A percentile compares a stretch with the other conserved stretches of the same genome.
phyloP scores from a whole-genome alignment of 2,888 invertebrate species.

The Therioaphis trifolii region DNA sequence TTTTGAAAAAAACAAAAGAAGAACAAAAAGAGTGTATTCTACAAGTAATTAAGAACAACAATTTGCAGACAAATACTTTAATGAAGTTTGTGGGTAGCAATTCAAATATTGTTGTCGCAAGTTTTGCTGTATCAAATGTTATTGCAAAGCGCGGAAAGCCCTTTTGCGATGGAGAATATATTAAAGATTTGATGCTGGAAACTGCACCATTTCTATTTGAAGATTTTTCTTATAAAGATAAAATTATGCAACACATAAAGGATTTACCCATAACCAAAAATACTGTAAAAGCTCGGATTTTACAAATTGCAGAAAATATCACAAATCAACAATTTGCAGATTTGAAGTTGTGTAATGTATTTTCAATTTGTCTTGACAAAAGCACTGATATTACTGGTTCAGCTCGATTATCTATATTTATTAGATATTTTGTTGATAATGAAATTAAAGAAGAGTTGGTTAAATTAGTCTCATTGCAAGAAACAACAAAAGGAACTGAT shows the following conservation, averaged over 20 bases:
- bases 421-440: background rate
- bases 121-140: slow-evolving; percentile 17
- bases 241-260: slow-evolving; percentile 23
- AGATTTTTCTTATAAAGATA: background rate
- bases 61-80: slow-evolving; percentile 15
- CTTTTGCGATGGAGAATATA: slow-evolving; percentile 1
- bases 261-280: slow-evolving; percentile 25
- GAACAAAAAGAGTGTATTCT: slow-evolving; percentile 22
- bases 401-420: background rate
- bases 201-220: background rate
- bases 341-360: slow-evolving; percentile 9
- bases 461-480: slow-evolving; percentile 1
- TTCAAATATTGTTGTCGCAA: slow-evolving; percentile 18
- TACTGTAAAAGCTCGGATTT: slow-evolving; percentile 18
- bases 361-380: slow-evolving; percentile 13
- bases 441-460: slow-evolving; percentile 17
- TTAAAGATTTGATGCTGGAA: background rate
- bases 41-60: slow-evolving; percentile 8
- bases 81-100: background rate
- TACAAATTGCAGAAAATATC: slow-evolving; percentile 20
- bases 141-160: background rate
- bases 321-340: background rate
- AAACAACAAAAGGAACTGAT: background rate
- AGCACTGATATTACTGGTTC: background rate
- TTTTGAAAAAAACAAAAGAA: background rate